Conservation (phyloP, 2,113 vertebrate genomes). For the Terrapene triunguis region DNA sequence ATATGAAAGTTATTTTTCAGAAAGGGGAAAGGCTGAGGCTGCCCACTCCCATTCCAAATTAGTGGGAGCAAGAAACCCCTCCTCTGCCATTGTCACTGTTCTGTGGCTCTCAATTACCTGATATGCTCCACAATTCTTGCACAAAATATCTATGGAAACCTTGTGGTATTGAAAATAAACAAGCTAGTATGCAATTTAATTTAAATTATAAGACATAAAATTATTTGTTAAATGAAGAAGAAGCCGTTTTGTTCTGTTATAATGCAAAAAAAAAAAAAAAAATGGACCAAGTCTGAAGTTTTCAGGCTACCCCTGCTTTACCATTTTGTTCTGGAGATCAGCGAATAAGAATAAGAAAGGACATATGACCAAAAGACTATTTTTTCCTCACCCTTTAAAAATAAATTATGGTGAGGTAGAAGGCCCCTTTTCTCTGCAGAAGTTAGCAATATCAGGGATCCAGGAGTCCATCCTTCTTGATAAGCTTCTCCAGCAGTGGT, state of each 20-base stretch:
- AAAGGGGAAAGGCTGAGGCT: background rate
- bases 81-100: background rate
- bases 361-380: background rate
- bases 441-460: conserved; percentile 57
- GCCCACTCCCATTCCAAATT: background rate
- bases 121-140: background rate
- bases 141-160: background rate
- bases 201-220: background rate
- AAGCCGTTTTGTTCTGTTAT: background rate
- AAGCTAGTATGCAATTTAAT: background rate
- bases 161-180: background rate
- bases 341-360: background rate
- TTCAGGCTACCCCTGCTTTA: background rate
- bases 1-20: background rate
- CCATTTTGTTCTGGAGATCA: background rate
- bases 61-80: background rate
- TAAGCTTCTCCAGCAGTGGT: conserved; percentile 52
- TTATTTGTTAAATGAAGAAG: background rate
- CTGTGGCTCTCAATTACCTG: background rate
- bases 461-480: conserved; percentile 46
- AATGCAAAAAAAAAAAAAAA: background rate
- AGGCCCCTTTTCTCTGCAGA: conserved; percentile 12
- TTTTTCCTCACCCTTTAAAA: background rate
- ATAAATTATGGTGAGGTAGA: conserved; percentile 10
- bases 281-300: background rate